These are phyloP conservation scores for Creontiades dilutus DNA, from an alignment of 2,888 invertebrate genomes.

Conservation along the genomic window DNA sequence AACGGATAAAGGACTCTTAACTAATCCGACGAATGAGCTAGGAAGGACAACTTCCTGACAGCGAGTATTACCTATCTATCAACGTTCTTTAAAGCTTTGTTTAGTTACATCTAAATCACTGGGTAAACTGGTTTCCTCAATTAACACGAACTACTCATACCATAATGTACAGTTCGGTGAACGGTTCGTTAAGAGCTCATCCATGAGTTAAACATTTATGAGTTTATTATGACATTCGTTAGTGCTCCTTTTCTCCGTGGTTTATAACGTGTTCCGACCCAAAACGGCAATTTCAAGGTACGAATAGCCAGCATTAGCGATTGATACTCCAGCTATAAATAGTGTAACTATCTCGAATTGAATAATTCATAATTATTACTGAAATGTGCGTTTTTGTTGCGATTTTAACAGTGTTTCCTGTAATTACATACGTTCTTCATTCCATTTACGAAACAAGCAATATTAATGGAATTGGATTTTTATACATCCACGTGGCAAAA, in stretches of 20 bases:
- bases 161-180: background rate
- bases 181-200: background rate
- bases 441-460: no score
- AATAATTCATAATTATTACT: no score
- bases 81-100: slow-evolving; percentile 19
- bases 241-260: background rate
- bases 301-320: no score
- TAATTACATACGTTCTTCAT: no score
- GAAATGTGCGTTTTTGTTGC: no score
- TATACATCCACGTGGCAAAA: no score
- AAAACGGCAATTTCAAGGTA: no score
- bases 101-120: background rate
- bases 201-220: background rate
- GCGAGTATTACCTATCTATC: slow-evolving; percentile 54
- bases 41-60: slow-evolving; percentile 57
- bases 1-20: slow-evolving; percentile 47
- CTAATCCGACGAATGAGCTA: slow-evolving; percentile 10
- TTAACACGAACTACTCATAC: background rate
- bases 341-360: no score
- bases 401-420: no score
- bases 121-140: background rate
- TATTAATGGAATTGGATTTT: no score
- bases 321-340: no score
- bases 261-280: no score
- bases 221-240: background rate